Base-by-base conservation (phyloP, 2,888 invertebrate genomes). In the Erebia aethiops region DNA sequence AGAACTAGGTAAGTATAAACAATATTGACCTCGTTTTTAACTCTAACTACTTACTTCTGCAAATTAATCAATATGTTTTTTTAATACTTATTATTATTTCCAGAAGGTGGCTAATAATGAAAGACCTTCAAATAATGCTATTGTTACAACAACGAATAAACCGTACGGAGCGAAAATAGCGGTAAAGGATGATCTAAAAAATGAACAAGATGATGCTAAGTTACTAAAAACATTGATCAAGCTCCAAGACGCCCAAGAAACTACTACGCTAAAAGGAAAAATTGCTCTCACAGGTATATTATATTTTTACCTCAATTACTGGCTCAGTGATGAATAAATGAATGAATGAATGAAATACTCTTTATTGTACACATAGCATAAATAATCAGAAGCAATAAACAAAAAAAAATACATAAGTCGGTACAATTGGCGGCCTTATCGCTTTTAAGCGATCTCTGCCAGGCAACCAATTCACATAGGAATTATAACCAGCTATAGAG, bases 221-320 rank as follows among this genome's bases (percentile, higher is more conserved):
- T 84, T 93, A 82, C 83, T 93, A 85, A 85, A 94, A 87, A 93
- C 92, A 77, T 88, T 92, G 77, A 88, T 92, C 79, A 91, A 91
- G 83, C 86, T 91, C 72, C 93, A 92, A 84, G 91, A 88, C 57
- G 91, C 85, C 41, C 87, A 89, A 84, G 89, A 91, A 84, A 88
- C 89, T 8, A 91, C 91, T 58, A 90, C 92, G 46, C 86, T 84
- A 74, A 85, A 80, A 75, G 88, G 82, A 80, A 93, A 90, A 85
- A 82, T 93, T 58, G 85, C 91, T 72, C 79, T 91, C 75, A 92
- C 92, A 84, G 92, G 93, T 92, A 63, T 35, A 67, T 56, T 62
- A 13, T n/a, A n/a, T n/a, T 63, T 49, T 41, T 21, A 52, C 13
- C 7, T 57, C 1, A 1, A 35, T 58, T 8, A 11, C 54, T 52